Evolutionary conservation across 2,888 invertebrate species (phyloP).

Genomic region (Dicyrtoma fusca): DNA sequence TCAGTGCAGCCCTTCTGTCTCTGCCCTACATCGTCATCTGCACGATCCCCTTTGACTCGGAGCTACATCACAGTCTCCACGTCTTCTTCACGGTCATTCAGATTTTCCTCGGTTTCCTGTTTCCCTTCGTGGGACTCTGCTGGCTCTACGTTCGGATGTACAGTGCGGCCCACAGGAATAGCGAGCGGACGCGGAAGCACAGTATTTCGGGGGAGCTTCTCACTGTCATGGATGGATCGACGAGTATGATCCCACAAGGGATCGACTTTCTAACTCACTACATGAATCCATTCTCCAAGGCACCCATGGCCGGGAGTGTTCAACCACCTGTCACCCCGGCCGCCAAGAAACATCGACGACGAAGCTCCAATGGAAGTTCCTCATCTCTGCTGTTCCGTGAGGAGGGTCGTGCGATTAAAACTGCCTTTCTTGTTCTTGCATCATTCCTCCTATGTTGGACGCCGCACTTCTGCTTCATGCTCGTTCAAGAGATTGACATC

Average conservation of each 20-base stretch:
- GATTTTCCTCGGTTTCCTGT: conserved; percentile 61
- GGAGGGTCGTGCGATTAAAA: conserved; percentile 63
- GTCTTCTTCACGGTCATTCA: conserved; percentile 59
- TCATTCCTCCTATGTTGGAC: conserved; percentile 63
- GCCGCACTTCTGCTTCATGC: conserved; percentile 60
- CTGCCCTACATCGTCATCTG: conserved; percentile 57
- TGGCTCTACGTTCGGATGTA: conserved; percentile 63
- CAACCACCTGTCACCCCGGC: conserved; percentile 43
- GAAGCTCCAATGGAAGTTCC: conserved; percentile 61
- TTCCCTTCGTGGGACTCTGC: conserved; percentile 62
- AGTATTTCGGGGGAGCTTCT: conserved; percentile 59
- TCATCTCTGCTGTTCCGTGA: conserved; percentile 62
- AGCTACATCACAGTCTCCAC: conserved; percentile 57
- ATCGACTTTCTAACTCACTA: conserved; percentile 57
- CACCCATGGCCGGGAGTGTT: conserved; percentile 55
- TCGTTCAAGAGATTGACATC: conserved; percentile 57
- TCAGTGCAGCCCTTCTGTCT: conserved; percentile 60
- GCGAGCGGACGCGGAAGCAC: conserved; percentile 62
- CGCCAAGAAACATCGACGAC: conserved; percentile 57
- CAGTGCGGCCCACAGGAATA: conserved; percentile 62
- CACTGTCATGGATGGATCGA: conserved; percentile 56
- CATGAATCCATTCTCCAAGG: conserved; percentile 56
- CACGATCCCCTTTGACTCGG: conserved; percentile 57
- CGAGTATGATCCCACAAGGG: conserved; percentile 56
- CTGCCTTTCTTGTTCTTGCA: conserved; percentile 62